Base-by-base conservation (phyloP, 1,140 invertebrate species). In the Drosophila arizonae region DNA sequence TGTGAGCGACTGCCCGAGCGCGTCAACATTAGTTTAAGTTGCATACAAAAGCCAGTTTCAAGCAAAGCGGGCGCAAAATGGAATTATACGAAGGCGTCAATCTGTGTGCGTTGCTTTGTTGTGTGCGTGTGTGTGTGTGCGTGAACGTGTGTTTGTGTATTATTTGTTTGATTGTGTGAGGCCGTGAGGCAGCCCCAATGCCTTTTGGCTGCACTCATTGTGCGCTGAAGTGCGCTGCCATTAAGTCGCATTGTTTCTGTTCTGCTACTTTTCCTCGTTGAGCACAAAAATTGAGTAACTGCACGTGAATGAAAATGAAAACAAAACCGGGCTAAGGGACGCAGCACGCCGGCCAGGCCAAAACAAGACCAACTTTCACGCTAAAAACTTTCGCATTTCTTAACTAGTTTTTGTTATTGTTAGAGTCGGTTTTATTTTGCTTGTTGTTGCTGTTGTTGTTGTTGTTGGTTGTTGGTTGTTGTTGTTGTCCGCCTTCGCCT, bases 361-460 rank as follows among this genome's bases (percentile, higher is more conserved):
- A 57, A 61, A 61, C 39, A 56, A 48, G 67, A 66, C 82, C 65
- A 87, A 86, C 79, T 86, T 86, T 86, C 79, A 82, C 76, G 82
- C 82, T 82, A 79, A 87, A 87, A 87, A 87, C 82, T 87, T 87
- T 88, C 81, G 76, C 82, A 88, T 87, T 87, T 87, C 82, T 87
- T 87, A 87, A 87, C 84, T 87, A 88, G 84, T 87, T 81, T 87
- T 88, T 87, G 79, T 87, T 87, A 79, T 87, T 87, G 82, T 86
- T 86, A 68, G 58, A 68, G 58, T 46, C 72, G 48, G 52, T 62
- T 85, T 67, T 48, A 56, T 75, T 50, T 60, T 63, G n/a, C 24
- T 17, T 33, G 43, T 57, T 57, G 68, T 51, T 70, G 24, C 45
- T 64, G 36, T 21, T 54, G 33, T n/a, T 67, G 65, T 56, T 36